Evolutionary conservation across 2,888 invertebrate genomes (phyloP), one percentile per base, ranked within the genome.

Genomic region (Eilema depressum): DNA sequence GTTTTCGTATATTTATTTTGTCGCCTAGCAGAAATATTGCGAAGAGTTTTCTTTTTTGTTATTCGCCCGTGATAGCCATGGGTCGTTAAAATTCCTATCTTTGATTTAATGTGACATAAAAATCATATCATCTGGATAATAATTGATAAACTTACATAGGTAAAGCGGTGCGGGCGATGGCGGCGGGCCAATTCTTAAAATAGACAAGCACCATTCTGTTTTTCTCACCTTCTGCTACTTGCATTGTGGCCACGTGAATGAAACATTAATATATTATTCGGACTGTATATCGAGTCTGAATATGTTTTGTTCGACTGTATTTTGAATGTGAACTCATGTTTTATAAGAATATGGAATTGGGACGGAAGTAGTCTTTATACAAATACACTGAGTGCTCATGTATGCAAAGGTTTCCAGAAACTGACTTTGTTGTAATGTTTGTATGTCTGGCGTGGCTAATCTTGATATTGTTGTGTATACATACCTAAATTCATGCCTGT

Each of bases 71-170:
- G 59, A 57, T 37, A 60, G 47, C 28, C 37, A 20, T 70, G 28
- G 63, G 56, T 77, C 79, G 79, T 86, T 83, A 84, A 85, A 81
- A 85, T 84, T 77, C 77, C 79, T 61, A 79, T 70, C 73, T 78
- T 75, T 79, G 75, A 82, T 85, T 81, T 82, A 78, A 78, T 85
- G 79, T 83, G 85, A 83, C 86, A 86, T 84, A 86, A 87, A 83
- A 86, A 86, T 82, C 80, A 83, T 86, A 85, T 85, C 83, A 82
- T 79, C 76, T 79, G 82, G 82, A 87, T 89, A 88, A 90, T 88
- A 88, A 90, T 88, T 88, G 88, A 87, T 88, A 85, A 83, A 89
- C 91, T 89, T 87, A 90, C 93, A 92, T 91, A 90, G 92, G 89
- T 91, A 91, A 88, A 87, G 81, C 81, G 75, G 83, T 78, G 84